Percentiles rank a stretch among this genome's conserved stretches.
These are phyloP conservation scores for Erannis defoliaria DNA, from an alignment of 2,888 invertebrate genomes.

Conservation along the genomic window DNA sequence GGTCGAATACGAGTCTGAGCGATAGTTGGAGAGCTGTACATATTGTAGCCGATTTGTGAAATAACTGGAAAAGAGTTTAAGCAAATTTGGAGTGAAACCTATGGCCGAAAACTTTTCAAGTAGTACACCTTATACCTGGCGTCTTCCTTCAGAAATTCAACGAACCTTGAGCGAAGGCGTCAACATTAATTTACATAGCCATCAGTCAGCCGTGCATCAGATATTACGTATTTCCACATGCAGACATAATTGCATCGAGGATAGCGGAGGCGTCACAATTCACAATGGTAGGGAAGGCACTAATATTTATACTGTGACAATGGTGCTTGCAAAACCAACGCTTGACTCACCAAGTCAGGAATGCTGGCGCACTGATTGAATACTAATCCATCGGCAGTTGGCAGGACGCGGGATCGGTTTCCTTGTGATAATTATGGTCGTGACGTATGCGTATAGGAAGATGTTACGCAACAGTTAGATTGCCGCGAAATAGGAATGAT, in stretches of 20 bases:
- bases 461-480: background rate
- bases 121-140: background rate
- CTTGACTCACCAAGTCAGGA: conserved; percentile 41
- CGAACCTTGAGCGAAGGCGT: background rate
- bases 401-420: conserved; percentile 18
- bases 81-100: too few species aligned
- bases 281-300: conserved; percentile 31
- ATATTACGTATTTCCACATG: conserved; percentile 13
- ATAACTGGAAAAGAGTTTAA: too few species aligned
- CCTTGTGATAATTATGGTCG: conserved; percentile 3
- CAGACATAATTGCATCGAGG: conserved; percentile 33
- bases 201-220: conserved; percentile 19
- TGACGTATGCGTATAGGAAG: background rate
- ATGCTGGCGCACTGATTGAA: conserved; percentile 44
- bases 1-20: too few species aligned
- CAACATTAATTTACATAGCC: conserved; percentile 4
- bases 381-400: conserved; percentile 38
- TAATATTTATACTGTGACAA: conserved; percentile 6
- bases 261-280: conserved; percentile 41
- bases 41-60: too few species aligned
- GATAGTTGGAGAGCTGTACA: too few species aligned
- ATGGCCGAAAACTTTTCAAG: too few species aligned
- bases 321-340: conserved; percentile 34
- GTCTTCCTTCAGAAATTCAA: background rate
- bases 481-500: background rate